Conservation (phyloP, 2,113 vertebrate species). For the Gadus macrocephalus region DNA sequence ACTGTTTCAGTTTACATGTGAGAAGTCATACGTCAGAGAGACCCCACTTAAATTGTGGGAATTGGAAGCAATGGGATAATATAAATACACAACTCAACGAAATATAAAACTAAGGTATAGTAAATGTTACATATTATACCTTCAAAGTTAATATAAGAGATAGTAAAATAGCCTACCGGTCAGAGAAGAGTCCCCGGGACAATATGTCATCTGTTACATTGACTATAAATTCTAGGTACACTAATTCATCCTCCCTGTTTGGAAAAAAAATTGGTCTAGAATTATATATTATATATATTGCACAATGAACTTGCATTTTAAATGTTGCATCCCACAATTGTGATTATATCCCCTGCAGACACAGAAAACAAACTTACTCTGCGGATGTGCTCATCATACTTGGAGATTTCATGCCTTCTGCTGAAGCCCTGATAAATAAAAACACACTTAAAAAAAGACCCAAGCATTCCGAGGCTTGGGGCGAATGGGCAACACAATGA, state of each 20-base stretch:
- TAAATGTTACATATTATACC: too few species aligned
- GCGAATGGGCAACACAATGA: neutral
- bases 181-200: constrained; percentile 82
- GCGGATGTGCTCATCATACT: constrained; percentile 56
- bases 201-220: constrained; percentile 90
- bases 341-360: neutral
- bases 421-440: constrained; percentile 32
- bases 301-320: neutral
- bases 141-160: neutral
- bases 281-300: too few species aligned
- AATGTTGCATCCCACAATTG: neutral
- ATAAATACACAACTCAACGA: too few species aligned
- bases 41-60: too few species aligned
- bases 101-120: too few species aligned
- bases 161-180: constrained; percentile 72
- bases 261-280: constrained; percentile 35
- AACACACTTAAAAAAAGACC: neutral
- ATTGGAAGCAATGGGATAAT: too few species aligned
- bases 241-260: constrained; percentile 84
- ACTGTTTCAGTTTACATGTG: neutral
- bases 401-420: constrained; percentile 54
- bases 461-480: neutral
- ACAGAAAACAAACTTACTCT: constrained; percentile 72
- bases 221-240: constrained; percentile 88
- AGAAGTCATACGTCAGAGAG: neutral